Evolutionary conservation across 2,888 invertebrate species (phyloP), one percentile per base, ranked within the genome.

Genomic region (Sarcophaga carnaria): DNA sequence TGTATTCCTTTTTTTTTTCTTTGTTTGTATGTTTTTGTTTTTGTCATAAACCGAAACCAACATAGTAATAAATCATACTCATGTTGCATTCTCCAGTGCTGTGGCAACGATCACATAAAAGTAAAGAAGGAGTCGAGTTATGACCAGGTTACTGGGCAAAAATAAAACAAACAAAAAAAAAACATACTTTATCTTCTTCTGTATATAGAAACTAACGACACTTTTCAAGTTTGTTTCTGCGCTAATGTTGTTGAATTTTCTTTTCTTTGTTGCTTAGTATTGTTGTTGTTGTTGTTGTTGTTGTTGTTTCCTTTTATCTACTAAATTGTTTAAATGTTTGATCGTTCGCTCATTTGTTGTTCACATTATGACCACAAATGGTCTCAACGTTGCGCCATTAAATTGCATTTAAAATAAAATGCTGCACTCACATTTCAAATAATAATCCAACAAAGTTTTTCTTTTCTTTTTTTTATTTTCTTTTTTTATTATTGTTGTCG

Each of bases 301-400:
- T 49, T 8, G 10, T 49, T 12, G 37, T 22, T 67, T 45, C 20
- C 60, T 37, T 59, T 47, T 72, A 71, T 66, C 64, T 45, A 71
- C 77, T 66, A 81, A 80, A 87, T 83, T 81, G 83, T 79, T 83
- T 78, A 81, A 87, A 87, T 87, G 86, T 78, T 83, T 87, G 78
- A 80, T 78, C 80, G 86, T 81, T 83, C 72, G 83, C 86, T 87
- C 86, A 87, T 87, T 87, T 87, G 86, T 83, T 87, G 86, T 77
- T 83, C 83, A 87, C 72, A 87, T 87, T 87, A 83, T 81, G 83
- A 69, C 83, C 88, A 88, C 87, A 89, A 88, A 89, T 89, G 89
- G 88, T 77, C 86, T 76, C 84, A 82, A 88, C 89, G 88, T 88
- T 89, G 88, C 88, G 88, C 89, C 89, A 89, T 88, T 88, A 88